Evolutionary conservation across 2,113 vertebrate species (phyloP).

Genomic region (Pterophyllum scalare): DNA sequence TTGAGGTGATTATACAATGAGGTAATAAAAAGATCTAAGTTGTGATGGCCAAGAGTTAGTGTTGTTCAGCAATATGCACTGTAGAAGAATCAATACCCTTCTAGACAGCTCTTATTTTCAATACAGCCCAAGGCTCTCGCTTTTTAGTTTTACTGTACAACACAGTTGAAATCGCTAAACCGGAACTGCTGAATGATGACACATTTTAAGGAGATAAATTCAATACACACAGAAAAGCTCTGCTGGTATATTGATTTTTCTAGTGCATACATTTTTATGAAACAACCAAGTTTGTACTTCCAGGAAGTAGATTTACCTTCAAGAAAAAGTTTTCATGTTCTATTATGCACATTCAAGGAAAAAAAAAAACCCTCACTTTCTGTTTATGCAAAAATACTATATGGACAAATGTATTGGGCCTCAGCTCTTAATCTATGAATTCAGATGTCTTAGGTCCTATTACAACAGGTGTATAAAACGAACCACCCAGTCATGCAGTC

Average conservation of each 20-base stretch:
- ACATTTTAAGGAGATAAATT: background rate
- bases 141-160: background rate
- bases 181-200: background rate
- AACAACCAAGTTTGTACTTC: background rate
- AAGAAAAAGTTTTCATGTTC: background rate
- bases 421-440: background rate
- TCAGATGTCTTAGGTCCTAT: background rate
- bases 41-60: background rate
- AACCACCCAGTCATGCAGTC: background rate
- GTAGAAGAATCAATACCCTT: conserved; percentile 4
- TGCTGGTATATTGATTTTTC: background rate
- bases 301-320: background rate
- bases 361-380: background rate
- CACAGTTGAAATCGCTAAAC: background rate
- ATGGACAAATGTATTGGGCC: background rate
- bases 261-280: background rate
- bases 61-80: background rate
- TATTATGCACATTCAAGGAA: background rate
- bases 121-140: background rate
- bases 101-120: conserved; percentile 14
- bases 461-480: background rate
- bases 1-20: background rate
- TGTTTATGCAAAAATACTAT: too few relatives aligned
- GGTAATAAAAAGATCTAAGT: background rate
- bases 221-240: conserved; percentile 4